phyloP scores from a whole-genome alignment of 2,797 vertebrate species.

The Vipera latastei region DNA sequence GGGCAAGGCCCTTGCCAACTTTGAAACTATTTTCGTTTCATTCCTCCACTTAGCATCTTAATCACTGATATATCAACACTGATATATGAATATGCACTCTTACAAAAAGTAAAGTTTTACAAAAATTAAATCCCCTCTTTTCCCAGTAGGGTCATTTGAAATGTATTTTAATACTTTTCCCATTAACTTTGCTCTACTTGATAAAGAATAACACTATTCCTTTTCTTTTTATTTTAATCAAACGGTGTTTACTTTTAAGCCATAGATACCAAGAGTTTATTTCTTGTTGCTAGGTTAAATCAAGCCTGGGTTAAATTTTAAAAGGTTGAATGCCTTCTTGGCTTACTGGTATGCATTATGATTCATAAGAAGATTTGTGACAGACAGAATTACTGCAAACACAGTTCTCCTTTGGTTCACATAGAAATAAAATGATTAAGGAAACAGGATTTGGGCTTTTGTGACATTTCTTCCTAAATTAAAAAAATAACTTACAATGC shows the following conservation, averaged over 20 bases:
- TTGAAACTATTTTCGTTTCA: neutral
- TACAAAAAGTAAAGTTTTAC: neutral
- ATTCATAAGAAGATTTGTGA: neutral
- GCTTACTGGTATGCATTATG: neutral
- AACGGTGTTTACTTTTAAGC: neutral
- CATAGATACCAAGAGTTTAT: rapidly evolving
- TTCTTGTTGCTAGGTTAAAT: neutral
- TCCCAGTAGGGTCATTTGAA: neutral
- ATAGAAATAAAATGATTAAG: neutral
- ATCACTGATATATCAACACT: neutral
- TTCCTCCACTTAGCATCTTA: neutral
- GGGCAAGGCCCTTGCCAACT: neutral
- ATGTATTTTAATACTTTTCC: neutral
- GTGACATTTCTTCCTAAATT: neutral
- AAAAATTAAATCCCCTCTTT: rapidly evolving
- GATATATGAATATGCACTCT: neutral
- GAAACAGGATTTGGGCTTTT: neutral
- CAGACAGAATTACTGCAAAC: neutral
- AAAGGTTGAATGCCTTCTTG: neutral
- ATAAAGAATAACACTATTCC: neutral
- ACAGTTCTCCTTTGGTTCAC: neutral
- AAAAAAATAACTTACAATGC: neutral
- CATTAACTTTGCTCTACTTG: neutral
- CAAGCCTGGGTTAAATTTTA: neutral
- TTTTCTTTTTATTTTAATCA: neutral